Evolutionary conservation across 2,888 invertebrate species (phyloP).

Genomic region (Drosophila picticornis): DNA sequence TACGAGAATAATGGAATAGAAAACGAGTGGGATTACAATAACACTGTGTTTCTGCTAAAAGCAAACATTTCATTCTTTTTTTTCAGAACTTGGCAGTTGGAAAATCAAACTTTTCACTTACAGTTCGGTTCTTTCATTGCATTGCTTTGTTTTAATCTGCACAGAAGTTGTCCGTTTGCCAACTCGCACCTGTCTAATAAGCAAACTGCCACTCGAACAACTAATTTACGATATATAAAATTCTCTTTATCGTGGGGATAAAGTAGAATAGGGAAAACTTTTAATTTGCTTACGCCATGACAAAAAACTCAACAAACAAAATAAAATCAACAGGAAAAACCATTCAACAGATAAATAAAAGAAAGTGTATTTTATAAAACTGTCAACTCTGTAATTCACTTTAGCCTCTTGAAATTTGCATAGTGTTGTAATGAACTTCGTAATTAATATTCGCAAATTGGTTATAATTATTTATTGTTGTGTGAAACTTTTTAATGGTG

Average conservation of each 20-base stretch:
- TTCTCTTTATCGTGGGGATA: conserved; percentile 48
- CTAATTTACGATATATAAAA: conserved; percentile 65
- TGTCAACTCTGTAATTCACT: no score
- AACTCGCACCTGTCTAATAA: conserved; percentile 71
- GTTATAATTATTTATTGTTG: background rate
- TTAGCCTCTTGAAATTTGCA: background rate
- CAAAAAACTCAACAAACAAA: conserved; percentile 45
- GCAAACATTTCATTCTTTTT: background rate
- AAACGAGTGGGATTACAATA: conserved; percentile 49
- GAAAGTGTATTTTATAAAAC: conserved; percentile 4
- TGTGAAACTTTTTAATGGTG: background rate
- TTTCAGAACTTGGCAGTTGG: background rate
- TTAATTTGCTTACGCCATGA: conserved; percentile 64
- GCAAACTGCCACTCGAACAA: conserved; percentile 52
- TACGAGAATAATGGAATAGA: conserved; percentile 49
- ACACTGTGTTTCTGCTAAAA: conserved; percentile 9
- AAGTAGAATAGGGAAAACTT: conserved; percentile 57
- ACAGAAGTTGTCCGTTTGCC: conserved; percentile 34
- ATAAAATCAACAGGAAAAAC: background rate
- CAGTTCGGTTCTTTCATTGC: conserved; percentile 13
- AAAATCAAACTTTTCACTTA: conserved; percentile 27
- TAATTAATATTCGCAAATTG: background rate
- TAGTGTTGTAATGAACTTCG: background rate
- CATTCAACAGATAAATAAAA: background rate
- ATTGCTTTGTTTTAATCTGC: conserved; percentile 20